A percentile compares a stretch with the other conserved stretches of the same genome.
These are phyloP conservation scores for Embidobia sp. DNA, from an alignment of 2,888 invertebrate species.

Conservation along the genomic window DNA sequence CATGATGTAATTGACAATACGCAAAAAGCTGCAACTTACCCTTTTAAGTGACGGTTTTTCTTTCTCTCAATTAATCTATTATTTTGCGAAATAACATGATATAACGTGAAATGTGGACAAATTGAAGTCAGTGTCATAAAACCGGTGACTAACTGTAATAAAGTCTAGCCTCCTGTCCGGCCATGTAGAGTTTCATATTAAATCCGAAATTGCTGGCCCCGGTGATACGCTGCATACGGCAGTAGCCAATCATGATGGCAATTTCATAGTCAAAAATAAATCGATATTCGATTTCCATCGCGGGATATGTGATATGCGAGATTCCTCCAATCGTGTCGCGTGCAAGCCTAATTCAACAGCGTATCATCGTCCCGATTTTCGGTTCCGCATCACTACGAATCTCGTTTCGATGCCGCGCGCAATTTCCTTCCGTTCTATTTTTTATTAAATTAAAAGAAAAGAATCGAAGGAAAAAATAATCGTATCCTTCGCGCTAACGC, in stretches of 20 bases:
- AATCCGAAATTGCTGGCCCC: slow-evolving; percentile 48
- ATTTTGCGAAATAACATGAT: slow-evolving; percentile 22
- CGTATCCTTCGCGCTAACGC: not conserved
- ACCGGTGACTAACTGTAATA: slow-evolving; percentile 52
- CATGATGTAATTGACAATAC: no score
- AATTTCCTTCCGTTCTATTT: slow-evolving; percentile 15
- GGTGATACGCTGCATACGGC: slow-evolving; percentile 28
- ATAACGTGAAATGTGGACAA: slow-evolving; percentile 12
- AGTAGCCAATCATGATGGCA: slow-evolving; percentile 55
- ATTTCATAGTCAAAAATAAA: slow-evolving; percentile 61
- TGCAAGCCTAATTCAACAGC: slow-evolving; percentile 45
- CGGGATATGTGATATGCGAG: slow-evolving; percentile 38
- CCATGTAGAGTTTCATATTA: slow-evolving; percentile 55
- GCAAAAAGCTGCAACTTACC: no score
- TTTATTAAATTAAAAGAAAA: slow-evolving; percentile 48
- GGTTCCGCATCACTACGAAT: slow-evolving; percentile 28
- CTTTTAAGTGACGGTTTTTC: no score
- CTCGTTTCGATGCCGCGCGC: slow-evolving; percentile 36
- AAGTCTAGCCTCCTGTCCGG: slow-evolving; percentile 28
- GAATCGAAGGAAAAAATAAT: slow-evolving; percentile 16
- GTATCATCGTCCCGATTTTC: slow-evolving; percentile 35
- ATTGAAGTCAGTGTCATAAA: slow-evolving; percentile 48
- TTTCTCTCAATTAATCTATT: slow-evolving; percentile 25
- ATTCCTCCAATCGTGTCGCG: slow-evolving; percentile 27
- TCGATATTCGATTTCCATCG: slow-evolving; percentile 60